A percentile compares a stretch with the other conserved stretches of the same genome.
Evolutionary conservation across 2,888 invertebrate genomes (phyloP).

Genomic region (Phyllotreta cruciferae): DNA sequence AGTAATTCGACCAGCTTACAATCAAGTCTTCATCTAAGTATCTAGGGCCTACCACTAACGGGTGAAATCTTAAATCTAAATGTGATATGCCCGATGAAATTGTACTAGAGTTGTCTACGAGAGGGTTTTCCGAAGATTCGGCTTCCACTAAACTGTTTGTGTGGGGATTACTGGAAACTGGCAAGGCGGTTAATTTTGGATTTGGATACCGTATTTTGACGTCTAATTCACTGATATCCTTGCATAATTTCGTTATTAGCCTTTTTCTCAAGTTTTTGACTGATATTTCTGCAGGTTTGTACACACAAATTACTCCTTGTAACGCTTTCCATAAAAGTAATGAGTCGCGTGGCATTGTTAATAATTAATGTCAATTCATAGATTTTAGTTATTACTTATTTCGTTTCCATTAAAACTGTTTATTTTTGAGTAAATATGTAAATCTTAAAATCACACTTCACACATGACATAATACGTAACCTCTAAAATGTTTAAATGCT

Average conservation of each 20-base stretch:
- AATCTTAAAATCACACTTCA: too few relatives aligned
- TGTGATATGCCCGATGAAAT: neutral
- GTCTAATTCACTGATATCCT: conserved; percentile 49
- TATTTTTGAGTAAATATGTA: neutral
- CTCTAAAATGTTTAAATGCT: too few relatives aligned
- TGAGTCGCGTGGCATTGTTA: conserved; percentile 57
- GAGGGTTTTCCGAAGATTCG: neutral
- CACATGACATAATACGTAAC: too few relatives aligned
- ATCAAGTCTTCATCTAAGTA: conserved; percentile 74
- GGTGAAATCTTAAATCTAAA: conserved; percentile 62
- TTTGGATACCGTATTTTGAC: conserved; percentile 14
- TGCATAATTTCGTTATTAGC: conserved; percentile 69
- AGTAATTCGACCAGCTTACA: conserved; percentile 66
- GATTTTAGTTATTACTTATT: neutral
- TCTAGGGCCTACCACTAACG: conserved; percentile 76
- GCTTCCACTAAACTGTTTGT: neutral
- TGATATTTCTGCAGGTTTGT: conserved; percentile 74
- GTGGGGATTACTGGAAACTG: neutral
- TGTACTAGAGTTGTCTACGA: neutral
- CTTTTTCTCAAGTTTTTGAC: conserved; percentile 65
- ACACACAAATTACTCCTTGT: conserved; percentile 79
- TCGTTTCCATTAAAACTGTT: neutral
- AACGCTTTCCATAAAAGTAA: conserved; percentile 69
- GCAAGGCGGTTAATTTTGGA: neutral
- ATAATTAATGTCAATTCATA: neutral